Base-by-base conservation (phyloP, 2,888 invertebrate species). In the Andrena minutula region DNA sequence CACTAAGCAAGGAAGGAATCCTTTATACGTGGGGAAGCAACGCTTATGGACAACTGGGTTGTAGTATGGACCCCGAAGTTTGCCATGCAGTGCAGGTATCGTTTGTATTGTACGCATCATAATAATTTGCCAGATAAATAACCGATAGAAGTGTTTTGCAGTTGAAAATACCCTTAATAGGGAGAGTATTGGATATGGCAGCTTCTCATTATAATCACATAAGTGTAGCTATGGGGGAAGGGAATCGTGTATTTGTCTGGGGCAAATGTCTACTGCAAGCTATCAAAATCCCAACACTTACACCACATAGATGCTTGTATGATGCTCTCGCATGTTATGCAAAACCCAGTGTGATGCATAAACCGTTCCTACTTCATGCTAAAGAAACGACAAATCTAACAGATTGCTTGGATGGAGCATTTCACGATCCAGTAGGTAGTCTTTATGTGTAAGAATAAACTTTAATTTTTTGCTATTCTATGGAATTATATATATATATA, bases 1-100 rank as follows among this genome's bases (percentile, higher is more conserved):
- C 95, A 0, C 93, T 96, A 16, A 95, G 95, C 35, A 95, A 96
- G 87, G 95, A 95, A 86, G 96, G 96, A 0, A 92, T 92, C 28
- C 90, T 96, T 30, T 96, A 94, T 88, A 95, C 95, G n/a, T 96
- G 96, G 96, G 96, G 96, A 74, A 95, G 95, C 20, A 96, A 96
- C 91, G 94, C 94, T 53, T 95, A 95, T 83, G 95, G 96, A 0
- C 7, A 32, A 32, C 1, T 32, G 32, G 32, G 7, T 32, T 7
- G 7, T 32, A 0, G 0, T 32, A 32, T 7, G 7, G 1, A 7
- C 7, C 6, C 1, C 32, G 1, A 32, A 32, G 7, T 0, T 32
- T 32, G 1, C 32, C 6, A 7, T 7, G 96, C 96, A 5, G 92
- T 94, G 0, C 91, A 94, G 94, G 95, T 95, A 89, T 85, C n/a